Evolutionary conservation across 2,888 invertebrate genomes (phyloP).

Genomic region (Conchocele bisecta): DNA sequence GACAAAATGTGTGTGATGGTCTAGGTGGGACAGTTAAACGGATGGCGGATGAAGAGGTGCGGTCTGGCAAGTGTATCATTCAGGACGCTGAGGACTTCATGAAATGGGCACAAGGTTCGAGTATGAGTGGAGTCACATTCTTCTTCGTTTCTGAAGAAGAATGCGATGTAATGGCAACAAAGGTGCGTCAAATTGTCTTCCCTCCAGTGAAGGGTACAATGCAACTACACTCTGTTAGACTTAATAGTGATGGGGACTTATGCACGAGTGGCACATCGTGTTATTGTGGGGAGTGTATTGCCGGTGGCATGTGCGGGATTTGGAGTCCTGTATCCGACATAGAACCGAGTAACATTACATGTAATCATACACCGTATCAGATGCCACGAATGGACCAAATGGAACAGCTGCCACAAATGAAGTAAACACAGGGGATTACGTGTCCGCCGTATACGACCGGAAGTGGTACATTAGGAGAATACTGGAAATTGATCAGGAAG

Average conservation of each 20-base stretch:
- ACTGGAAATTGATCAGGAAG: slow-evolving; percentile 3
- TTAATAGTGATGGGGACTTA: neutral
- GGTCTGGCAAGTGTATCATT: slow-evolving; percentile 14
- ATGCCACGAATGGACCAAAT: no score
- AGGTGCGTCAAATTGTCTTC: neutral
- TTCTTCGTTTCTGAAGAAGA: slow-evolving; percentile 14
- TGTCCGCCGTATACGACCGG: slow-evolving; percentile 17
- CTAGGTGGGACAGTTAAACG: slow-evolving; percentile 39
- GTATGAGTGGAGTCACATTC: slow-evolving; percentile 9
- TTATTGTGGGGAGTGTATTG: neutral
- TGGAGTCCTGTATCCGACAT: no score
- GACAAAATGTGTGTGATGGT: slow-evolving; percentile 43
- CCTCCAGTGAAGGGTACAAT: neutral
- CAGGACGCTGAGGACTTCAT: slow-evolving; percentile 19
- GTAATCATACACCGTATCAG: no score
- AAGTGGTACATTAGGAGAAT: slow-evolving; percentile 28
- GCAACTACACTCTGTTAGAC: neutral
- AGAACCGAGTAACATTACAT: no score
- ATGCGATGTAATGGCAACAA: neutral
- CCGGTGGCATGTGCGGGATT: neutral
- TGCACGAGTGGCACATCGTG: neutral
- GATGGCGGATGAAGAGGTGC: slow-evolving; percentile 35
- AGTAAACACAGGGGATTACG: slow-evolving; percentile 13
- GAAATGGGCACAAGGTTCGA: neutral
- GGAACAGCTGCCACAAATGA: neutral